These are phyloP conservation scores for Coenonympha glycerion DNA, from an alignment of 2,888 invertebrate species.

Conservation along the genomic window DNA sequence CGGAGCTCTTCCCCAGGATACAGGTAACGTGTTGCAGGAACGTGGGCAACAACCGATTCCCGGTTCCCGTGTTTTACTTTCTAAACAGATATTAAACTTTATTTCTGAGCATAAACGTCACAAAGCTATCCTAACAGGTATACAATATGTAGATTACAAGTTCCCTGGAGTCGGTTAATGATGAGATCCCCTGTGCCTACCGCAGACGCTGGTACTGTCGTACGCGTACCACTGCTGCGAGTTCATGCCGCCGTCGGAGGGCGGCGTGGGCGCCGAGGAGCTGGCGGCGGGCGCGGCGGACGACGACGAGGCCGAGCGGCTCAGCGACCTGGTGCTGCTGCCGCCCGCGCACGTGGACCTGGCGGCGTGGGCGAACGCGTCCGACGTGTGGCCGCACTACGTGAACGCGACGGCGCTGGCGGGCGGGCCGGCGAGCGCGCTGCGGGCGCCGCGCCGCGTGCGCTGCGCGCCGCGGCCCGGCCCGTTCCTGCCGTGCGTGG, in stretches of 20 bases:
- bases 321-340: constrained; percentile 62
- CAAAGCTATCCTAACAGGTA: too few relatives aligned
- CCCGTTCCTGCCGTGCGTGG: constrained; percentile 96
- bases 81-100: too few relatives aligned
- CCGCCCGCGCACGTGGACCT: constrained; percentile 63
- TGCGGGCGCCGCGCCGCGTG: constrained; percentile 29
- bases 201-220: constrained; percentile 85
- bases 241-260: constrained; percentile 83
- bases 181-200: constrained; percentile 18
- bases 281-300: constrained; percentile 80
- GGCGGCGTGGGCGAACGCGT: constrained; percentile 87
- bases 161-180: too few relatives aligned
- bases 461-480: constrained; percentile 89
- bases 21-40: too few relatives aligned
- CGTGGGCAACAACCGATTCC: too few relatives aligned
- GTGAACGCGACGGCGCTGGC: constrained; percentile 48
- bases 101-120: too few relatives aligned
- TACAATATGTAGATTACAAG: too few relatives aligned
- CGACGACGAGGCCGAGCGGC: constrained; percentile 47
- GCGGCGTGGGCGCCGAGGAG: constrained; percentile 67
- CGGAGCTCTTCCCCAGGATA: not conserved
- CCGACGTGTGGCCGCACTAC: constrained; percentile 88
- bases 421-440: constrained; percentile 34
- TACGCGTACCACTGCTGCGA: constrained; percentile 98
- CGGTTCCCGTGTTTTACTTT: too few relatives aligned